Base-by-base conservation (phyloP, 2,113 vertebrate species). In the Urocitellus parryii region DNA sequence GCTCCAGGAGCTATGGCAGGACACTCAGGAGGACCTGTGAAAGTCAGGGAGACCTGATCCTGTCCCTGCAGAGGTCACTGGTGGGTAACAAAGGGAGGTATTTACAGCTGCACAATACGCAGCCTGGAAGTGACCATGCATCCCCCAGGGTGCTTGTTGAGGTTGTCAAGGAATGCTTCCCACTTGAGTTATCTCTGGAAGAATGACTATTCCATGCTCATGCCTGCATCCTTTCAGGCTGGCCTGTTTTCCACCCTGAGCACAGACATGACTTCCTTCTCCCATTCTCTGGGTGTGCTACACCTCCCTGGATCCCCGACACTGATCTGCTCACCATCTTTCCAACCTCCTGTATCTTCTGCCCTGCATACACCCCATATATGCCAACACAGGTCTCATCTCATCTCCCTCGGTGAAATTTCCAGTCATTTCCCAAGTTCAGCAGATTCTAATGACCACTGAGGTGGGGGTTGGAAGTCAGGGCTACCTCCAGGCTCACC, bases 351-450 rank as follows among this genome's bases (percentile, higher is more conserved):
- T 72, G 34, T 14, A 13, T 25, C n/a, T 67, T 78, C 24, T 67
- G 22, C 5, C 14, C 29, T 4, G 5, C 5, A 22, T 32, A 32
- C 0, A 7, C 13, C 61, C 76, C 39, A 53, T 1, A 53, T 1
- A 5, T 14, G 8, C 25, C 32, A 45, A 1, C 0, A 13, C 18
- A 12, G 4, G 10, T 10, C 16, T 25, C 16, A 53, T n/a, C 8
- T 76, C 22, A 9, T 27, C 34, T n/a, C 34, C 37, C 34, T 13
- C 24, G 34, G 25, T 56, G 27, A n/a, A 17, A 27, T 25, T 77
- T 51, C 72, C 72, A 56, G 68, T 4, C 58, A 11, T 56, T 4
- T 81, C 24, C 16, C 53, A 16, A 56, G 53, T 56, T 56, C 53
- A 56, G 53, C 25, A 7, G 16, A 63, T 20, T n/a, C 45, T 51